A percentile compares a stretch with the other conserved stretches of the same genome.
These are phyloP conservation scores for Nothura maculosa DNA, from an alignment of 2,797 vertebrate genomes.

Conservation along the genomic window DNA sequence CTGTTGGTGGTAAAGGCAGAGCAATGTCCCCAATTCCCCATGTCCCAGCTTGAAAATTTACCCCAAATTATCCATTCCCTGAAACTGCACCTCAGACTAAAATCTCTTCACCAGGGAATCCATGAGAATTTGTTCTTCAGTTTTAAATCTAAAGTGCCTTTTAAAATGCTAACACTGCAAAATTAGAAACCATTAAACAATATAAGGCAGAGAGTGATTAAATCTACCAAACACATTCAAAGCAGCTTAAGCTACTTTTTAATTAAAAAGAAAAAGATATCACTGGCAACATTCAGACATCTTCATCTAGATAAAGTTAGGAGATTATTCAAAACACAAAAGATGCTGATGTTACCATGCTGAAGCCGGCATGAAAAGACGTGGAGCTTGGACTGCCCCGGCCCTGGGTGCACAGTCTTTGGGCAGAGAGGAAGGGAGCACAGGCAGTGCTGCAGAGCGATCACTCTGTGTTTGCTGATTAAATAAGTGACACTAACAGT, in stretches of 20 bases:
- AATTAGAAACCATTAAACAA: constrained; percentile 85
- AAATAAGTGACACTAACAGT: constrained; percentile 58
- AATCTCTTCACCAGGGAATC: constrained; percentile 75
- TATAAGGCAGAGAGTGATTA: constrained; percentile 83
- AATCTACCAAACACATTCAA: constrained; percentile 81
- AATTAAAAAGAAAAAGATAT: constrained; percentile 85
- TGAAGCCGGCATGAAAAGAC: constrained; percentile 15
- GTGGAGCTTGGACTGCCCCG: background rate
- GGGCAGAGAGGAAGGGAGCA: background rate
- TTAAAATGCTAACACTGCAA: constrained; percentile 80
- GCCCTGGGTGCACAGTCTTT: background rate
- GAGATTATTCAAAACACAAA: constrained; percentile 73
- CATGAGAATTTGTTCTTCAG: constrained; percentile 77
- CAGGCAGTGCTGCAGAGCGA: constrained; percentile 1
- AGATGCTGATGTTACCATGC: constrained; percentile 28
- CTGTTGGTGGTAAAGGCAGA: constrained; percentile 53
- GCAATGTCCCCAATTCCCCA: constrained; percentile 69
- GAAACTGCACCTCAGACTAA: constrained; percentile 81
- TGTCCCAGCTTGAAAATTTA: constrained; percentile 75
- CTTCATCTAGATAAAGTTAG: constrained; percentile 78
- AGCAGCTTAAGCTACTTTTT: constrained; percentile 84
- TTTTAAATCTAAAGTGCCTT: constrained; percentile 80
- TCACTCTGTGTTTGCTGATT: constrained; percentile 40
- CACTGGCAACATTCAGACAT: constrained; percentile 80
- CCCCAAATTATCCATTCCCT: constrained; percentile 75